These are phyloP conservation scores for Hyposoter didymator DNA, from an alignment of 2,888 invertebrate species.

Conservation along the genomic window DNA sequence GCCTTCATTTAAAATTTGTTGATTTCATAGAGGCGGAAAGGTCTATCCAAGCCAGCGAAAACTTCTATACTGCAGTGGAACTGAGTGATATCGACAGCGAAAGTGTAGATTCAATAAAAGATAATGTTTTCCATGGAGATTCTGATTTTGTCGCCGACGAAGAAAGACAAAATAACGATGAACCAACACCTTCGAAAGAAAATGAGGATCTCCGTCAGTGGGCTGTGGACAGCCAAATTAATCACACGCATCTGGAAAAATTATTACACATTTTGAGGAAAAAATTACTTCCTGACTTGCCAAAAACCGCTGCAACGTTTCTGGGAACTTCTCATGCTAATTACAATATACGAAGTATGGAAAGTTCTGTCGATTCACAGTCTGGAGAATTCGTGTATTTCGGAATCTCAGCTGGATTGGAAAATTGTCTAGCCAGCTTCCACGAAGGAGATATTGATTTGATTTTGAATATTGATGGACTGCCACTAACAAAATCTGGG, in stretches of 20 bases:
- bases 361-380: conserved; percentile 11
- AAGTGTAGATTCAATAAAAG: conserved; percentile 12
- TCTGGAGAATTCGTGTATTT: conserved; percentile 35
- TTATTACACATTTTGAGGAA: conserved; percentile 16
- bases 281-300: conserved; percentile 35
- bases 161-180: conserved; percentile 19
- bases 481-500: conserved; percentile 60
- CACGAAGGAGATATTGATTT: conserved; percentile 52
- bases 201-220: conserved; percentile 25
- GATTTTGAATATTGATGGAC: conserved; percentile 66
- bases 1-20: conserved; percentile 17
- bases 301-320: conserved; percentile 34
- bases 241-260: conserved; percentile 29
- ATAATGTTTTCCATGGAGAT: conserved; percentile 22
- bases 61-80: neutral
- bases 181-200: conserved; percentile 11
- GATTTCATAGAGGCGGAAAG: neutral
- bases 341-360: conserved; percentile 36
- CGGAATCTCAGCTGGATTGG: conserved; percentile 30
- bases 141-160: conserved; percentile 23
- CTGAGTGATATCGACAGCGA: conserved; percentile 1
- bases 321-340: conserved; percentile 28
- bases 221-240: conserved; percentile 17
- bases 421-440: conserved; percentile 26
- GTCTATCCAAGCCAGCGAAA: conserved; percentile 18